A percentile compares a stretch with the other conserved stretches of the same genome.
Conservation (phyloP, 1,140 invertebrate species). For the Hyles vespertilio region DNA sequence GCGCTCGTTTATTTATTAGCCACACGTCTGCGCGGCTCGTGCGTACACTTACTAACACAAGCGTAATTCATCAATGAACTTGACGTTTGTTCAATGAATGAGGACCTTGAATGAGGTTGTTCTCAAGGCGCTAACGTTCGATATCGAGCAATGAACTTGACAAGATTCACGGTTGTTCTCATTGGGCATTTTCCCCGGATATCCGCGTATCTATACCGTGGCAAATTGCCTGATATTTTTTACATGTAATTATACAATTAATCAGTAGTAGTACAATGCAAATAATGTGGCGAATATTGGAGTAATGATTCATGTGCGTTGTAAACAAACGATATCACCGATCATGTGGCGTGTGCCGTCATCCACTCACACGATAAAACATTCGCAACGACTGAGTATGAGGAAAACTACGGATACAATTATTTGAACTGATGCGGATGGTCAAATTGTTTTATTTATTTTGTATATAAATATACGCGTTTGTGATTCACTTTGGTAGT, state of each 20-base stretch:
- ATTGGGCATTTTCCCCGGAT: background rate
- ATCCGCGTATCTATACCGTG: background rate
- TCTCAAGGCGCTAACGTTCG: slow-evolving; percentile 35
- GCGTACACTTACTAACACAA: slow-evolving; percentile 33
- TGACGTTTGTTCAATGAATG: slow-evolving; percentile 50
- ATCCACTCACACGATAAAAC: background rate
- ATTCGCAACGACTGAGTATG: background rate
- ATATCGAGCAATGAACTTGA: slow-evolving; percentile 49
- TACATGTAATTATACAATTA: no score
- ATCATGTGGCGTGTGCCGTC: slow-evolving; percentile 1
- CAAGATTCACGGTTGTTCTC: background rate
- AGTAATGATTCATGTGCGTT: background rate
- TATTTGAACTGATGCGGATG: no score
- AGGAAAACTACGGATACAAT: no score
- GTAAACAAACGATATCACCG: slow-evolving; percentile 5
- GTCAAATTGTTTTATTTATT: no score
- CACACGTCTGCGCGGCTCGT: slow-evolving; percentile 13
- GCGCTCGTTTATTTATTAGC: background rate
- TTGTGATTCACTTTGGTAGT: no score
- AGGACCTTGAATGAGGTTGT: slow-evolving; percentile 57
- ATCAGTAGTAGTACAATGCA: background rate
- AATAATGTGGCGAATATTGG: background rate
- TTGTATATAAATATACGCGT: no score
- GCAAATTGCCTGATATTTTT: background rate
- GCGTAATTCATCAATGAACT: slow-evolving; percentile 54